Evolutionary conservation across 2,797 vertebrate species (phyloP), one percentile per base, ranked within the genome.

Genomic region (Pelodytes ibericus): DNA sequence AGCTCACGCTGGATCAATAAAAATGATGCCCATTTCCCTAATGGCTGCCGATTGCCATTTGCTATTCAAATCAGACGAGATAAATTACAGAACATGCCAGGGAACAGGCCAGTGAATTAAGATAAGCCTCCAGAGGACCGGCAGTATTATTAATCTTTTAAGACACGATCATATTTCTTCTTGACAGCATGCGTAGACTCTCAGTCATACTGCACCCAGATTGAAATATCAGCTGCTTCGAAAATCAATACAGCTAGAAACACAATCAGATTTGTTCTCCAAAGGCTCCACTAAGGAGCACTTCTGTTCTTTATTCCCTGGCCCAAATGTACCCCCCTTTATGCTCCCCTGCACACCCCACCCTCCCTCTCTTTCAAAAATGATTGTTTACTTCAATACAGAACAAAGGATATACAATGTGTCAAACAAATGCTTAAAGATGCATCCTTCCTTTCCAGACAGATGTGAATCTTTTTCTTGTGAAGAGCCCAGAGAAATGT

Each of bases 161-260:
- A 93, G 92, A 93, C 92, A 92, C 89, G 90, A 91, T 93, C 91
- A 93, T 93, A 93, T 93, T 93, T 93, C 92, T 93, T 93, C 89
- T 89, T 92, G 90, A 93, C 91, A 91, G 91, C 88, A 85, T 90
- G 87, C 87, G 88, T 89, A 91, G 88, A 92, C 85, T 89, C 89
- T 90, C 90, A 93, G 91, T 91, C 91, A 91, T 87, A 86, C 91
- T 90, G 90, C 89, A 89, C 87, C 91, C 90, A 92, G 91, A 93
- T 92, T 93, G 91, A 93, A 93, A 93, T 93, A 93, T 92, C 92
- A 93, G 90, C 88, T 89, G 89, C 90, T 88, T 87, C 86, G 89
- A 91, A 89, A 93, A 93, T 93, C 92, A 92, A 93, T 93, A 91
- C 87, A 65, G 74, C 87, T 89, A 88, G 91, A 91, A 92, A 91